Percentiles rank a stretch among this genome's conserved stretches.
These are phyloP conservation scores for Ispidina lecontei DNA, from an alignment of 2,797 vertebrate genomes.

Conservation along the genomic window DNA sequence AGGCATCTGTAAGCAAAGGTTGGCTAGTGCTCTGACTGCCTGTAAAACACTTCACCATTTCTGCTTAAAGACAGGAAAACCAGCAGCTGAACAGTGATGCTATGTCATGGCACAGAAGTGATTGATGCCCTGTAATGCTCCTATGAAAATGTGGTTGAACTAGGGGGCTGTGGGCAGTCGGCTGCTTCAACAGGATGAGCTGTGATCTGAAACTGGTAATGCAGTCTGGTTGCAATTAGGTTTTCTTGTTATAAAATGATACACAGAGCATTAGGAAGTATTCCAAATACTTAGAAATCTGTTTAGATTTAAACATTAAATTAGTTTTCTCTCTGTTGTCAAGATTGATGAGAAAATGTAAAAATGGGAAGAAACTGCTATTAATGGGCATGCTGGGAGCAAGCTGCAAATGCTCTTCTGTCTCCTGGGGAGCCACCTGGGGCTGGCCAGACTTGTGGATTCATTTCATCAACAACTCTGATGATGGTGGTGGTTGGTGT, in stretches of 20 bases:
- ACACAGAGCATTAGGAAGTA: neutral
- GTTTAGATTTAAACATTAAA: neutral
- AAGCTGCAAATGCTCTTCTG: neutral
- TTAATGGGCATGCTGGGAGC: fast-evolving
- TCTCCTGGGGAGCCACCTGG: neutral
- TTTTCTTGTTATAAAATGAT: neutral
- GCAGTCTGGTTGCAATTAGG: fast-evolving
- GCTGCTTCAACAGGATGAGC: neutral
- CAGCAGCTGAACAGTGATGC: fast-evolving
- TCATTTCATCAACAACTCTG: neutral
- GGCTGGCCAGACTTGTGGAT: fast-evolving
- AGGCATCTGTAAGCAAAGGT: neutral
- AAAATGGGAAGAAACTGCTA: neutral
- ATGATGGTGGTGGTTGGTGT: fast-evolving
- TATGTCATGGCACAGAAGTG: neutral
- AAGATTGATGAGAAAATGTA: neutral
- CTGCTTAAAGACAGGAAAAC: neutral
- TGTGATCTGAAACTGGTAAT: fast-evolving
- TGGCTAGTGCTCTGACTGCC: neutral
- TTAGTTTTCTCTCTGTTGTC: neutral
- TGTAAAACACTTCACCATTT: neutral
- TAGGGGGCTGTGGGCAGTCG: neutral
- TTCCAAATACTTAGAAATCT: neutral
- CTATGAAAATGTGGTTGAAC: neutral
- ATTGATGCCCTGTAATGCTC: neutral